Base-by-base conservation (phyloP, 2,113 vertebrate genomes). In the Synchiropus splendidus region DNA sequence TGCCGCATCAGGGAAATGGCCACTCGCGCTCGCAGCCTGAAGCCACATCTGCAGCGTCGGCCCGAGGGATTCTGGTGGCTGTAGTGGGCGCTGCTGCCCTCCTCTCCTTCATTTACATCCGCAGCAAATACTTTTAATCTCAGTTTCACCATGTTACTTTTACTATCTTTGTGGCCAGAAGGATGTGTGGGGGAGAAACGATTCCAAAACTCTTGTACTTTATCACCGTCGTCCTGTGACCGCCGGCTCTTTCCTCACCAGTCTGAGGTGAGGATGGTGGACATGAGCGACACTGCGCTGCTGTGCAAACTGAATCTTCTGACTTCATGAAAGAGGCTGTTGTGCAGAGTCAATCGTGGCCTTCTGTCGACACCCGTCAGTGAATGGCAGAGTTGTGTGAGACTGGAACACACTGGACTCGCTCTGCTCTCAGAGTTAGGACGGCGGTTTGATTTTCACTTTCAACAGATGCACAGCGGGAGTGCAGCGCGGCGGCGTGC, bases 101-200 rank as follows among this genome's bases (percentile, higher is more conserved):
- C 14, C 0, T 56, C 5, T 48, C 56, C 0, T 45, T 77, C 39
- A 2, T 85, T 36, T 75, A 71, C 58, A 49, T 64, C 18, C 66
- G 67, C 27, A 58, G 51, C 37, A 71, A 49, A 44, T 12, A 27
- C 11, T 71, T 77, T 70, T 77, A 81, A 67, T 38, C 5, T 17
- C 9, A 1, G 50, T 17, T 2, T 54, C 46, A 44, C 16, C 43
- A 18, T 37, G 5, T 48, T 48, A 8, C 49, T 64, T 78, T 78
- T 72, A 58, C 51, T 51, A 64, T 59, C 10, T 52, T 58, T 17
- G 67, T 62, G 62, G 62, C 73, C 77, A 76, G 8, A 27, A 79
- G 75, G 61, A 78, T 18, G 33, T 18, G 43, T 39, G 45, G 32
- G 51, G 47, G 42, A 32, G 39, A 56, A 42, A 10, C 46, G 61